These are phyloP conservation scores for Chrysomallon squamiferum DNA, from an alignment of 1,140 invertebrate genomes.

Conservation along the genomic window DNA sequence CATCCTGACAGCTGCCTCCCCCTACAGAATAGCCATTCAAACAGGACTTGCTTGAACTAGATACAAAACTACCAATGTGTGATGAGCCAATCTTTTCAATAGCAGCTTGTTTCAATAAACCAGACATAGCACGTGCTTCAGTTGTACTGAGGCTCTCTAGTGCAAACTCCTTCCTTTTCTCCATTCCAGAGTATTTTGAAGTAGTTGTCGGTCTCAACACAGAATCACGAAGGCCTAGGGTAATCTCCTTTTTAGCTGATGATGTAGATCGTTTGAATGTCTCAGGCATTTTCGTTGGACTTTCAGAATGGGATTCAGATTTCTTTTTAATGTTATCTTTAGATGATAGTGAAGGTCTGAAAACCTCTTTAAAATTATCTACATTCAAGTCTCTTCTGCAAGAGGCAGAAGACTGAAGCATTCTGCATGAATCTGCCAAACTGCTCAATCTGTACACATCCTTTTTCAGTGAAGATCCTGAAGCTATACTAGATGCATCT, in stretches of 20 bases:
- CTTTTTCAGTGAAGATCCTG: constrained; percentile 12
- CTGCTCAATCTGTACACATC: constrained; percentile 26
- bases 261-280: constrained; percentile 37
- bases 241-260: constrained; percentile 42
- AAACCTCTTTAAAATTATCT: constrained; percentile 35
- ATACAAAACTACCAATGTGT: constrained; percentile 51
- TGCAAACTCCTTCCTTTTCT: constrained; percentile 54
- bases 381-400: constrained; percentile 29
- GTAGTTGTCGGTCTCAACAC: constrained; percentile 45
- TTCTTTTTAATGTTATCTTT: constrained; percentile 25
- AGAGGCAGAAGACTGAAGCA: background rate
- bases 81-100: constrained; percentile 60
- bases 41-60: constrained; percentile 52
- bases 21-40: constrained; percentile 40
- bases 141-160: constrained; percentile 57
- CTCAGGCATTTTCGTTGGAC: constrained; percentile 12
- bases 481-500: background rate
- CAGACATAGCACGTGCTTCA: constrained; percentile 59
- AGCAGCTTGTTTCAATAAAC: constrained; percentile 58
- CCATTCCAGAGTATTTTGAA: constrained; percentile 45
- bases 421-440: constrained; percentile 11
- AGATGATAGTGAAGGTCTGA: constrained; percentile 25
- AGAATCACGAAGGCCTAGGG: constrained; percentile 45
- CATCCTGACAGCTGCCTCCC: constrained; percentile 30
- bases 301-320: constrained; percentile 11